Evolutionary conservation across 1,140 invertebrate species (phyloP).

Genomic region (Thaumetopoea pityocampa): DNA sequence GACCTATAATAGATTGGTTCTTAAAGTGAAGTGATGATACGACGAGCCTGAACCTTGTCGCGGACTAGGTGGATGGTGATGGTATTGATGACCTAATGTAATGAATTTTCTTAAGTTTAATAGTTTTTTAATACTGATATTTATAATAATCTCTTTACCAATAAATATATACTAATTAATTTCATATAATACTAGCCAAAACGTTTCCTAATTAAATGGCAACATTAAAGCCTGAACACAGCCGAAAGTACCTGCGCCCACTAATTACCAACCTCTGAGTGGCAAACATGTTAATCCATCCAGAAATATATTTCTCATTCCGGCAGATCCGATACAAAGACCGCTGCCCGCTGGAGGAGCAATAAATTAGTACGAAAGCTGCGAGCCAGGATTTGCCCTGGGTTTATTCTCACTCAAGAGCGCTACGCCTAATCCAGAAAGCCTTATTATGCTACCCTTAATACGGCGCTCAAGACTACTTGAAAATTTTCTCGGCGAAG

Average conservation of each 20-base stretch:
- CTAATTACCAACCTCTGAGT: constrained; percentile 40
- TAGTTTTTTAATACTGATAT: too few relatives aligned
- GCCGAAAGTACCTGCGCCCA: constrained; percentile 13
- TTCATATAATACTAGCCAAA: background rate
- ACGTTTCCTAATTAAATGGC: background rate
- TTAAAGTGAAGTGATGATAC: too few relatives aligned
- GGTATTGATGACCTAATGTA: too few relatives aligned
- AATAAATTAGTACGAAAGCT: constrained; percentile 73
- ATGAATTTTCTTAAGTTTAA: too few relatives aligned
- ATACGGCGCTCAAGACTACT: constrained; percentile 69
- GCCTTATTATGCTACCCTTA: constrained; percentile 73
- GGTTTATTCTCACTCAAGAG: constrained; percentile 74
- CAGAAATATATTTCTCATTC: constrained; percentile 68
- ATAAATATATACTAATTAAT: background rate
- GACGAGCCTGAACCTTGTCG: too few relatives aligned
- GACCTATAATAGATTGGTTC: too few relatives aligned
- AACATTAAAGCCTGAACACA: background rate
- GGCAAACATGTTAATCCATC: constrained; percentile 62
- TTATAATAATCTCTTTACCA: too few relatives aligned
- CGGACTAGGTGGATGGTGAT: too few relatives aligned
- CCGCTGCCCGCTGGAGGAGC: constrained; percentile 64
- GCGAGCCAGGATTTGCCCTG: constrained; percentile 70
- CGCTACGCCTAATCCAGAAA: constrained; percentile 72
- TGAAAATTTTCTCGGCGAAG: constrained; percentile 67
- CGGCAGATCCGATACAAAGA: constrained; percentile 66